Base-by-base conservation (phyloP, 2,888 invertebrate genomes). In the Siphlonurus alternatus region DNA sequence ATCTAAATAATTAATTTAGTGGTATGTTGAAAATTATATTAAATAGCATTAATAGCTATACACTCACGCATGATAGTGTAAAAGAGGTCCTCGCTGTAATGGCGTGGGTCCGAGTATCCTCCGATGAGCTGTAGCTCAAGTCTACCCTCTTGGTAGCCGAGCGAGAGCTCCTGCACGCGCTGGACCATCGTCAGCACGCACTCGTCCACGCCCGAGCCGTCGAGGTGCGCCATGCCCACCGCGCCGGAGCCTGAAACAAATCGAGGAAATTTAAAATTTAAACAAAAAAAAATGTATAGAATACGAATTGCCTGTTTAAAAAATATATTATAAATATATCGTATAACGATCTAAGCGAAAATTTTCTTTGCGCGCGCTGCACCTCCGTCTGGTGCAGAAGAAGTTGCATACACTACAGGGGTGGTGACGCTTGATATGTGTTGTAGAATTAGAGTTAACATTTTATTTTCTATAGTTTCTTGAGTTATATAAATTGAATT, bases 61-160 rank as follows among this genome's bases (percentile, higher is more conserved):
- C 18, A 82, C 87, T 83, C 78, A 90, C 96, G 85, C 82, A 96
- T 87, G 71, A 95, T 86, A 76, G 87, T 88, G 72, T 86, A 88
- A 75, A 93, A 92, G 63, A 96, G 82, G 74, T 93, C 89, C 73
- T 93, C 93, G 7, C 93, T 92, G 75, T 89, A 89, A 69, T 88
- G 83, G 71, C 88, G 85, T 2, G 87, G 84, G 77, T 95, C 95
- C 67, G 87, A 86, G 78, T 92, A 95, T 59, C 94, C 95, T 65
- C 96, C 96, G 68, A 93, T 86, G 67, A 96, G 79, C 74, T 93
- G 93, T 69, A 96, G 79, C 76, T 96, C 93, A 64, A 94, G 82
- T 69, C 94, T 83, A 56, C 93, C 92, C 73, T 92, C 91, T 1
- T 90, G 89, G 76, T 89, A 92, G 53, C 90, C 91, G 54, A 87